A percentile compares a stretch with the other conserved stretches of the same genome.
phyloP scores from a whole-genome alignment of 2,113 vertebrate genomes.

The Gallinago media region DNA sequence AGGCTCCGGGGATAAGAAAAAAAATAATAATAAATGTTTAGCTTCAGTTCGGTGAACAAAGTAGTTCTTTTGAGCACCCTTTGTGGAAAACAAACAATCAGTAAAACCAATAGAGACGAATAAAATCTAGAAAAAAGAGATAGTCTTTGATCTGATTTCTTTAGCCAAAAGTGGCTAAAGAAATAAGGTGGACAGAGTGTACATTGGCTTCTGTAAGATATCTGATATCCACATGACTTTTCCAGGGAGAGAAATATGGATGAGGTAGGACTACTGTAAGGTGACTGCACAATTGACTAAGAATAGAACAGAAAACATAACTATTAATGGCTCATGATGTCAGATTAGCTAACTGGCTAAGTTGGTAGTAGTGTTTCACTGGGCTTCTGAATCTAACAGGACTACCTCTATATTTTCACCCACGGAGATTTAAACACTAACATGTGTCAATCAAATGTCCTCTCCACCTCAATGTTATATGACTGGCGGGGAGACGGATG shows the following conservation, averaged over 20 bases:
- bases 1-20: background rate
- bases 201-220: background rate
- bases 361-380: conserved; percentile 49
- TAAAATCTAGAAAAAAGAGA: background rate
- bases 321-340: conserved; percentile 67
- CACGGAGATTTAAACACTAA: background rate
- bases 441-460: conserved; percentile 41
- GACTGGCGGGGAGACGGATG: conserved; percentile 30
- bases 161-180: background rate
- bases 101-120: background rate
- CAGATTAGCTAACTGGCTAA: conserved; percentile 51
- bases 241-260: background rate
- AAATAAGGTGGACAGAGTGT: background rate
- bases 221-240: conserved; percentile 35
- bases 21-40: background rate
- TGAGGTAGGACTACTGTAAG: conserved; percentile 27
- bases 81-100: background rate
- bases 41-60: background rate
- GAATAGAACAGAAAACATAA: conserved; percentile 53
- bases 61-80: background rate
- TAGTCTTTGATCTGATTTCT: background rate
- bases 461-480: conserved; percentile 54
- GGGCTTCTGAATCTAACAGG: conserved; percentile 40
- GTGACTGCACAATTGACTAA: conserved; percentile 53
- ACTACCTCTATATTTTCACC: conserved; percentile 58